Base-by-base conservation (phyloP, 2,888 invertebrate species). In the Leucophora obtusa region DNA sequence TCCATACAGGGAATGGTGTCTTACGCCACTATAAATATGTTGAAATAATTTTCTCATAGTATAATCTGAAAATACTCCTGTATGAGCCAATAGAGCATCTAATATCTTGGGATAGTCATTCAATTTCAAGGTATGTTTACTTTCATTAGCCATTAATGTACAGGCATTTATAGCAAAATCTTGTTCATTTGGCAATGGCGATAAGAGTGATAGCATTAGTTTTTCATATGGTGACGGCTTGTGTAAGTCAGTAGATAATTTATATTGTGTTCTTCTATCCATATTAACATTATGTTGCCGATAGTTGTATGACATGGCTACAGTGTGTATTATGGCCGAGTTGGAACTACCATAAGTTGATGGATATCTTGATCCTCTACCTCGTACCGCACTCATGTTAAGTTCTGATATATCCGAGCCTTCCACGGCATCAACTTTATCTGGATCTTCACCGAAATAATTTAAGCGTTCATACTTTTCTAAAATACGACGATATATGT, bases 151-250 rank as follows among this genome's bases (percentile, higher is more conserved):
- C 84, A 99, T 92, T 77, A 99, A 92, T 0, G 97, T 98, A 90
- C 98, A 98, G 2, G 98, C 97, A 90, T 99, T 99, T 86, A 99
- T 95, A 28, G 98, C 98, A 90, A 99, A 98, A 91, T 99, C 99
- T 89, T 98, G 97, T 90, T 99, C 99, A 90, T 99, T 99, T 7
- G 99, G 98, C 89, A 99, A 92, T 1, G 99, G 98, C n/a, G 97
- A 97, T 68, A 97, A 91, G 50, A 99, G 92, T 0, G 98, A 97
- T 69, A 98, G 92, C n/a, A 96, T 94, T 77, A 99, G 91, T 80
- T 97, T 94, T 85, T 96, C 95, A 89, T 96, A 97, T 86, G 96
- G 96, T 1, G 95, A 94, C 0, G 92, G 91, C 6, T 93, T 93
- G 89, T 94, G 93, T 62, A 94, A 89, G 85, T 94, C 92, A 18